Base-by-base conservation (phyloP, 2,888 invertebrate genomes). In the Pharmacophagus antenor region DNA sequence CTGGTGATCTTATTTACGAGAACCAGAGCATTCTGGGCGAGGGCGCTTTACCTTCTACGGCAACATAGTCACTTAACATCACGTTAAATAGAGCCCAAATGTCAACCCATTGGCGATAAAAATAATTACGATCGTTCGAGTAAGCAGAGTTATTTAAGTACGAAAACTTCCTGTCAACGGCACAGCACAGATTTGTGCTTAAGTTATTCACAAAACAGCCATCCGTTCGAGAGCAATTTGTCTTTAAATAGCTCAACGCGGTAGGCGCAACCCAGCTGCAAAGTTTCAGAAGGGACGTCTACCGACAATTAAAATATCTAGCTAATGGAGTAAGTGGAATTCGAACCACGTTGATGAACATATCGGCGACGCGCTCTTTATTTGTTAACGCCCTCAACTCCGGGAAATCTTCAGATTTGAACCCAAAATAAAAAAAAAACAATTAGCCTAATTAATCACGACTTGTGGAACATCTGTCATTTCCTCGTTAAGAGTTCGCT, bases 241-340 rank as follows among this genome's bases (percentile, higher is more conserved):
- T 88, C 87, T 85, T 77, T 74, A 89, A 88, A 89, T 89, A 90
- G 80, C 80, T 66, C 80, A 69, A 61, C 79, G 84, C 77, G 82
- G 87, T 85, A 82, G 87, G 82, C 78, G 71, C 64, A 70, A 68
- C 80, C 77, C 89, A 90, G 89, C 84, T 90, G 89, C 82, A 64
- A 82, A 79, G 76, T 80, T 84, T 89, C 88, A 82, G 76, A 70
- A 79, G 77, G 78, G 79, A 72, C 73, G 73, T 67, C 69, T 67
- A 65, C 78, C 77, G 82, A 88, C 89, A 89, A 90, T 89, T 88
- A 90, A 89, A 89, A 90, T 89, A 88, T 89, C 88, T 77, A 78
- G 75, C 89, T 90, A 90, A 90, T 90, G 89, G 89, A 89, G 77
- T 82, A 69, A 71, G 69, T 73, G 84, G 88, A 85, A 89, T 89